Evolutionary conservation across 2,113 vertebrate species (phyloP), one percentile per base, ranked within the genome.

Genomic region (Dasyurus viverrinus): DNA sequence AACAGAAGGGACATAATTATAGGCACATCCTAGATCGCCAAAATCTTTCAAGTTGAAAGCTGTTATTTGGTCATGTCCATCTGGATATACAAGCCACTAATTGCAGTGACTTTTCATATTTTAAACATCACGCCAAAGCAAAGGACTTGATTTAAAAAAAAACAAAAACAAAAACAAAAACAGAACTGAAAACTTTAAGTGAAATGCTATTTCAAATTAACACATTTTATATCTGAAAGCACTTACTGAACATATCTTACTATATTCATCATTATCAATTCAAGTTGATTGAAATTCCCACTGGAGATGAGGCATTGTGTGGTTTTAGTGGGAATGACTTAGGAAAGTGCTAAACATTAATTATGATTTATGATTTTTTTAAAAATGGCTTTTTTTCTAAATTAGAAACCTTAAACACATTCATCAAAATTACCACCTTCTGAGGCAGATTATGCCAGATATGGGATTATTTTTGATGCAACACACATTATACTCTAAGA

Each of bases 1-100:
- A 97, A 98, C 94, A 98, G 97, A 98, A 97, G 92, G 97, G 60
- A 94, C 91, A 97, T 92, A 27, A 91, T 26, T 97, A 93, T 22
- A 94, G 90, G 92, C 26, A 8, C 50, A 23, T 97, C 98, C 60
- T 96, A 92, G 96, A 97, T 57, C 95, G 97, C 68, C 94, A 94
- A 97, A 94, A 97, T 97, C 96, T 94, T 98, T 96, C 96, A 94
- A 97, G 95, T 92, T 97, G 95, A 97, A 98, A 98, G 97, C 97
- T 94, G 93, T 95, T 89, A 46, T 93, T 95, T 97, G 95, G 96
- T 96, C 97, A 95, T 94, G 95, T 97, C 96, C 96, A 98, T 97
- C 97, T 98, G 98, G 96, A 96, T 94, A 93, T 92, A 96, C 93
- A 96, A 93, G 96, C 94, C 96, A 42, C 97, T 98, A 98, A 98